phyloP scores from a whole-genome alignment of 1,140 invertebrate genomes.

The Schlechtendalia chinensis region DNA sequence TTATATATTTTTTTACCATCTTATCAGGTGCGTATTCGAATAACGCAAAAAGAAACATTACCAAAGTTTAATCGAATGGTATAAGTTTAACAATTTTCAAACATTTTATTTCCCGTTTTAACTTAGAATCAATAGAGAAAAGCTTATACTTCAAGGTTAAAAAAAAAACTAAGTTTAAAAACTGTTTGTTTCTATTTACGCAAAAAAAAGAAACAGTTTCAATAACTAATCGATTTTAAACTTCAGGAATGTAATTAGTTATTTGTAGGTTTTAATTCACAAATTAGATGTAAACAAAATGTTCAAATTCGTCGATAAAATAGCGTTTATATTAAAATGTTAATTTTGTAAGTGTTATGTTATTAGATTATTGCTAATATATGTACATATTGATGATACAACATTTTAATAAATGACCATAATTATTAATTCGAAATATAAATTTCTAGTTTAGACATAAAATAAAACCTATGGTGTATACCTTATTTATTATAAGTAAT shows the following conservation, averaged over 20 bases:
- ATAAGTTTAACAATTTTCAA: conserved; percentile 33
- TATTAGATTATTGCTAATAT: too few relatives aligned
- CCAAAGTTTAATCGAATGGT: conserved; percentile 29
- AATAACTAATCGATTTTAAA: background rate
- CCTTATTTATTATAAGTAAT: too few relatives aligned
- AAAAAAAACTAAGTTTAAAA: background rate
- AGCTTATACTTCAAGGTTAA: background rate
- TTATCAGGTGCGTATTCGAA: conserved; percentile 17
- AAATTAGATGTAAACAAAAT: background rate
- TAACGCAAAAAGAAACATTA: background rate
- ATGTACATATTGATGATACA: too few relatives aligned
- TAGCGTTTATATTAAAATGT: background rate
- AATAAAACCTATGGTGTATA: too few relatives aligned
- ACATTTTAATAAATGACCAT: too few relatives aligned
- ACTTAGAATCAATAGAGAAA: conserved; percentile 30
- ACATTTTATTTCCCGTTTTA: conserved; percentile 4
- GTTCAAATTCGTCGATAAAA: background rate
- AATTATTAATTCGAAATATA: too few relatives aligned
- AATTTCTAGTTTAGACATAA: too few relatives aligned
- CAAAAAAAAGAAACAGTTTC: background rate
- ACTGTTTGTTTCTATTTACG: conserved; percentile 12
- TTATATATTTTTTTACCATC: background rate
- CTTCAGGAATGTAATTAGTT: background rate
- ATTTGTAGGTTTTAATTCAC: background rate
- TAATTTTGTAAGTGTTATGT: too few relatives aligned